Percentiles rank a stretch among this genome's conserved stretches.
Evolutionary conservation across 2,797 vertebrate genomes (phyloP).

Genomic region (Aulostomus chinensis): DNA sequence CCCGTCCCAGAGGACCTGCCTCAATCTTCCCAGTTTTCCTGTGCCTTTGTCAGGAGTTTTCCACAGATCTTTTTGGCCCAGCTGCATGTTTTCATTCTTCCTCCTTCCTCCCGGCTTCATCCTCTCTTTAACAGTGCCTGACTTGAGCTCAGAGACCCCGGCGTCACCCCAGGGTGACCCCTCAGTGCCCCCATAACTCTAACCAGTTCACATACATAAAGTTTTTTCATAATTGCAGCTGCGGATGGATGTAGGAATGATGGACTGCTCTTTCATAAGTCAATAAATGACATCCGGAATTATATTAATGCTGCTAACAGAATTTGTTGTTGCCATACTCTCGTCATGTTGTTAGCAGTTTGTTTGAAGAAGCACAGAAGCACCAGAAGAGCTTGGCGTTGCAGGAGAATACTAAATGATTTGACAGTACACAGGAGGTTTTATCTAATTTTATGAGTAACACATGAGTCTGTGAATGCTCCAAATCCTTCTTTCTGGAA

Average conservation of each 20-base stretch:
- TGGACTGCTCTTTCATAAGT: too few relatives aligned
- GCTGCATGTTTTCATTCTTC: conserved; percentile 54
- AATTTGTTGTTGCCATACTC: too few relatives aligned
- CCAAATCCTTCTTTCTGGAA: not conserved
- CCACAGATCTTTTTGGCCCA: conserved; percentile 61
- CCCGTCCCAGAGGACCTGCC: conserved; percentile 61
- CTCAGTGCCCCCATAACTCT: too few relatives aligned
- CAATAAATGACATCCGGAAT: too few relatives aligned
- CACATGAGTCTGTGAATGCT: not conserved
- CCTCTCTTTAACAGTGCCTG: conserved; percentile 31
- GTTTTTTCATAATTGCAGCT: too few relatives aligned
- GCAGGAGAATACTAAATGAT: not conserved
- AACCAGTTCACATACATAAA: too few relatives aligned
- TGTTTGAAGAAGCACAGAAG: too few relatives aligned
- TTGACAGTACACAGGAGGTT: not conserved
- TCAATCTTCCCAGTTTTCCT: conserved; percentile 68
- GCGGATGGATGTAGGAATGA: too few relatives aligned
- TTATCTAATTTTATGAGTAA: too few relatives aligned
- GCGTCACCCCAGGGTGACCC: conserved; percentile 17
- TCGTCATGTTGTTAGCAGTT: too few relatives aligned
- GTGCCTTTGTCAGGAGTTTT: conserved; percentile 73
- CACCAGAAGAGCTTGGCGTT: too few relatives aligned
- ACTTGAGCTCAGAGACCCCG: conserved; percentile 5
- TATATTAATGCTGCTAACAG: too few relatives aligned
- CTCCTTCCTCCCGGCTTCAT: conserved; percentile 46